Conservation (phyloP, 1,140 invertebrate genomes). For the Ericerus pela region DNA sequence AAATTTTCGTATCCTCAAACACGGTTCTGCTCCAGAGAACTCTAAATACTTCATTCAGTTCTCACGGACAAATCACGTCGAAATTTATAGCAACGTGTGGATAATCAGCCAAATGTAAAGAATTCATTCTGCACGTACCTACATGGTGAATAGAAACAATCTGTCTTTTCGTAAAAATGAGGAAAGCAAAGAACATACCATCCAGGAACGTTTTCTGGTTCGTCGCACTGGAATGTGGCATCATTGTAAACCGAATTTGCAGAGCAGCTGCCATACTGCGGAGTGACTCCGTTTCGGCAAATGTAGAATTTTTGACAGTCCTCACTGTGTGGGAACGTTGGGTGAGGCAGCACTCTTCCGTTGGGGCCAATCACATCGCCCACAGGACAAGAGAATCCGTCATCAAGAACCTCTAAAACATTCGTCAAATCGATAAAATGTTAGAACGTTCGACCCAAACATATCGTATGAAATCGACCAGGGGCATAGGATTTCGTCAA, state of each 20-base stretch:
- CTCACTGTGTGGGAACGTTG: constrained; percentile 62
- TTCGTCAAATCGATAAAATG: no score
- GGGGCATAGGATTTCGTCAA: no score
- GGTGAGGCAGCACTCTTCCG: constrained; percentile 54
- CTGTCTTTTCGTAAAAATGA: constrained; percentile 9
- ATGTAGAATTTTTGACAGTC: constrained; percentile 78
- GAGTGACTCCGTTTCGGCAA: constrained; percentile 58
- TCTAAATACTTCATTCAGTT: no score
- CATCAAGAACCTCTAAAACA: constrained; percentile 43
- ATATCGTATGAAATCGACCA: no score
- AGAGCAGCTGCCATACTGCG: constrained; percentile 59
- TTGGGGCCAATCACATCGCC: constrained; percentile 50
- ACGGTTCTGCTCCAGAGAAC: no score
- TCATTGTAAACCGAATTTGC: constrained; percentile 66
- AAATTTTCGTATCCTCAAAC: no score
- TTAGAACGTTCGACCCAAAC: no score
- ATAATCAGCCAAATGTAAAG: no score
- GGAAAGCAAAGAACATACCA: constrained; percentile 42
- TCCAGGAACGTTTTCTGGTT: constrained; percentile 61
- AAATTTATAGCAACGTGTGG: no score
- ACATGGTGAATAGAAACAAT: not conserved
- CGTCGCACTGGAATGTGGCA: constrained; percentile 61
- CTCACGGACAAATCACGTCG: no score
- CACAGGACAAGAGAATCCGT: constrained; percentile 62
- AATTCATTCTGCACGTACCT: no score